Evolutionary conservation across 2,113 vertebrate species (phyloP), one percentile per base, ranked within the genome.

Genomic region (Colossoma macropomum): DNA sequence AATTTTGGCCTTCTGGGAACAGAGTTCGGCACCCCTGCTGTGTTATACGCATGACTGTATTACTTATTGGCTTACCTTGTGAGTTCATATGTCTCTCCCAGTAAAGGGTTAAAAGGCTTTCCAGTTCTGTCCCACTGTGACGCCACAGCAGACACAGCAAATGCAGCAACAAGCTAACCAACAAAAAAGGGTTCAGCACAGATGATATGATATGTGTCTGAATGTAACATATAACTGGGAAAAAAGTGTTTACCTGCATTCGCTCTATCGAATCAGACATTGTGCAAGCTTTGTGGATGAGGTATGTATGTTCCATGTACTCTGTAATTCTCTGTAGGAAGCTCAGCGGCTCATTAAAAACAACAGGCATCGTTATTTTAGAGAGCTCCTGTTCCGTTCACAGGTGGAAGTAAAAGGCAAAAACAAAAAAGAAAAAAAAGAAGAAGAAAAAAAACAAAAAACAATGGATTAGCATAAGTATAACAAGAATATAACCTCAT

Each of bases 61-160:
- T 12, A 32, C 12, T 11, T 50, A 23, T 21, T 60, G 34, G 2
- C 34, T 23, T 91, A 99, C 98, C 98, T 96, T 90, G 91, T 91
- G 77, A 99, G 92, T 86, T 99, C 98, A 81, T 96, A 99, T 0
- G 98, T 99, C 90, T 99, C 98, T 84, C 98, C 98, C 86, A 99
- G 87, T 48, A 99, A 94, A 0, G 98, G 98, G 84, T 99, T 99
- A 91, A 99, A 99, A 1, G 98, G 97, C 88, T 99, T 99, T 92
- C 98, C 97, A 87, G 97, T 99, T 92, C 97, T 94, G 89, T 98
- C 97, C 97, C 96, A 99, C 88, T 99, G 97, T 88, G 98, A 98
- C 50, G 98, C 97, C 82, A 99, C 98, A 38, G 97, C 94, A 2
- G 97, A 98, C 75, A 99, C 97, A 0, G 97, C 97, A 76, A 99